Evolutionary conservation across 2,888 invertebrate species (phyloP), one percentile per base, ranked within the genome.

Genomic region (Drosophila percnosoma): DNA sequence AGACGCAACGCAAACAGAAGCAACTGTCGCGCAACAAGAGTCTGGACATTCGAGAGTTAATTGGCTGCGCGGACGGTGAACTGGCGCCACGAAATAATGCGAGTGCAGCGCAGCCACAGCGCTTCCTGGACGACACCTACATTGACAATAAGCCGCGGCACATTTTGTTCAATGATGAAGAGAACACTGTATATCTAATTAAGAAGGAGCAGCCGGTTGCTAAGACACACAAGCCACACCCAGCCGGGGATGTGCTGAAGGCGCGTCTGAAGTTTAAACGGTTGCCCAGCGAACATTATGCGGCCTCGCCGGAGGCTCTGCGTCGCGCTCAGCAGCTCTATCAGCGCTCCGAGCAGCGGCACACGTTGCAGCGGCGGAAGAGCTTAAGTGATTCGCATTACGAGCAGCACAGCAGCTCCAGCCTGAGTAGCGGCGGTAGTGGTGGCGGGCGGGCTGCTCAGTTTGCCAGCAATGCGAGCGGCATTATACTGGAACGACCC

Each of bases 391-490:
- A 88, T 59, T 65, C 70, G 42, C 74, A 73, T 59, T 83, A 86
- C 59, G 90, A 89, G 63, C 73, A 79, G 73, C 85, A 86, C 48
- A 80, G 80, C 63, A 91, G 85, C 75, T 91, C 91, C 62, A 92
- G 91, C 51, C 74, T 90, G 4, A 92, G 91, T 71, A 92, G 83
- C 75, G 93, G 90, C 68, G 93, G 89, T 73, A 94, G 91, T 48
- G 77, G 71, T 45, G 78, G 75, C 2, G 68, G 91, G 81, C 95
- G 95, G 80, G 95, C 95, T 89, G 94, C 31, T 78, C 73, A 11
- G 61, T 72, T 13, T 59, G 61, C 45, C 1, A 71, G 48, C 15
- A 71, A 52, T 40, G 77, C 63, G 18, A 79, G 73, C 33, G 76
- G 87, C 63, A 80, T 81, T 31, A 87, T 88, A 75, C 81, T 80